phyloP scores from a whole-genome alignment of 2,113 vertebrate species.

The Myotis brandtii region DNA sequence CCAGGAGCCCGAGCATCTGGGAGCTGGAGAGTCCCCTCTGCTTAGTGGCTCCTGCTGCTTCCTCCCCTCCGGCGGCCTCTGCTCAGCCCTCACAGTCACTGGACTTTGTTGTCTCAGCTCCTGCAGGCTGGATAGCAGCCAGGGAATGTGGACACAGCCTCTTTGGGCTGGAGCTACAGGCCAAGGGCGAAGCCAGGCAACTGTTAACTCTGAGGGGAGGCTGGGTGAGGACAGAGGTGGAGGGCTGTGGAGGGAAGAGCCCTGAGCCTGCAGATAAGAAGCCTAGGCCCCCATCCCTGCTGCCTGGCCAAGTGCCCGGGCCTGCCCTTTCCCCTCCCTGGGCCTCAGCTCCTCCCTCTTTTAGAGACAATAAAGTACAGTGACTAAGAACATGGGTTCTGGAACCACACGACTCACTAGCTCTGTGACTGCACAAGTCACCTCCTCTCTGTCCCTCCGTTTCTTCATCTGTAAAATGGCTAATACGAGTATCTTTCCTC shows the following conservation, averaged over 20 bases:
- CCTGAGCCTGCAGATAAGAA: background rate
- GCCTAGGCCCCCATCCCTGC: background rate
- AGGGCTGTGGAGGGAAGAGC: background rate
- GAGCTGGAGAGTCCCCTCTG: background rate
- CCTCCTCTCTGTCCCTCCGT: conserved; percentile 2
- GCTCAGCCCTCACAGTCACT: conserved; percentile 21
- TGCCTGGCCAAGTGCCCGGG: background rate
- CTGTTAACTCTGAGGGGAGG: background rate
- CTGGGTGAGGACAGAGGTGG: background rate
- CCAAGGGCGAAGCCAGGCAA: background rate
- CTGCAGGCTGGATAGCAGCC: conserved; percentile 64
- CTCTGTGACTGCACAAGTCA: background rate
- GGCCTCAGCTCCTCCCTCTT: background rate
- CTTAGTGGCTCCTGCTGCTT: background rate
- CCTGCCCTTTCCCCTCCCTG: background rate
- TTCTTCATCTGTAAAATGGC: background rate
- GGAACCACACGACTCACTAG: background rate
- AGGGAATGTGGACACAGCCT: conserved; percentile 68
- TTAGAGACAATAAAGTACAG: background rate
- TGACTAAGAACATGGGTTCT: background rate
- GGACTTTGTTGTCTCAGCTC: conserved; percentile 31
- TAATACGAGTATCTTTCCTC: background rate
- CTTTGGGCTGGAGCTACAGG: conserved; percentile 7
- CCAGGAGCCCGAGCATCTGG: conserved; percentile 57
- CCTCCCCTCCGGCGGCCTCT: background rate